These are phyloP conservation scores for Hymenochirus boettgeri DNA, from an alignment of 2,113 vertebrate species.

Conservation along the genomic window DNA sequence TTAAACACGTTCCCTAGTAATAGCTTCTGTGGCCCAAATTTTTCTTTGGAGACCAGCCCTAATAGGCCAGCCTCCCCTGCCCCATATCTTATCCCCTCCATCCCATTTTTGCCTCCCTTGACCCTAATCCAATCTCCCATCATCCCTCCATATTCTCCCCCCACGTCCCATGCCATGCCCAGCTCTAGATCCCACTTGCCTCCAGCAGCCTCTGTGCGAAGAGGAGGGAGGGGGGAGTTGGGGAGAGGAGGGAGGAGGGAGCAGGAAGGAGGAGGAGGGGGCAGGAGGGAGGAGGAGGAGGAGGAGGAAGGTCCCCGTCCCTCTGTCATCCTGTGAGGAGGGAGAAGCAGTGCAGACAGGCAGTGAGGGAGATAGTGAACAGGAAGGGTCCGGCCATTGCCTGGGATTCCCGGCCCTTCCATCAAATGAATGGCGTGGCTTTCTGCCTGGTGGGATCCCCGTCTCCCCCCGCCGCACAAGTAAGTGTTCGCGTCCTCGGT, in stretches of 20 bases:
- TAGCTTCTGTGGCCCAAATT: too few species aligned
- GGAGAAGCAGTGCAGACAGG: conserved; percentile 12
- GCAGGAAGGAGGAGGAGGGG: background rate
- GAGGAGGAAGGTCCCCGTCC: conserved; percentile 7
- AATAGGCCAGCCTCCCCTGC: too few species aligned
- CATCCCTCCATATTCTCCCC: background rate
- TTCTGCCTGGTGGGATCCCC: conserved; percentile 98
- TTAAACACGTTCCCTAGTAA: too few species aligned
- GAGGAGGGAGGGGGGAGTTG: conserved; percentile 15
- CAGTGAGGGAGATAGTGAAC: conserved; percentile 1
- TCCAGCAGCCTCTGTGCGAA: conserved; percentile 18
- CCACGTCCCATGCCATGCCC: conserved; percentile 6
- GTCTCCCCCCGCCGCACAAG: conserved; percentile 72
- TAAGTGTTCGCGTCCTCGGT: conserved; percentile 57
- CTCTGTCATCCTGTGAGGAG: conserved; percentile 35
- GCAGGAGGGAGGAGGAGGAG: conserved; percentile 11
- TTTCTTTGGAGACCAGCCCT: too few species aligned
- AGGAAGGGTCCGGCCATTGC: conserved; percentile 44
- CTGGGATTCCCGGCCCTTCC: conserved; percentile 46
- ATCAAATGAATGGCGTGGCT: conserved; percentile 96
- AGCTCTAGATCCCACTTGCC: conserved; percentile 24
- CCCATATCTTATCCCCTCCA: background rate
- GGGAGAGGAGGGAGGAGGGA: conserved; percentile 20
- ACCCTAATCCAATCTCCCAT: background rate
- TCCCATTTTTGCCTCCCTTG: background rate